phyloP scores from a whole-genome alignment of 2,888 invertebrate genomes.

The Mythimna impura region DNA sequence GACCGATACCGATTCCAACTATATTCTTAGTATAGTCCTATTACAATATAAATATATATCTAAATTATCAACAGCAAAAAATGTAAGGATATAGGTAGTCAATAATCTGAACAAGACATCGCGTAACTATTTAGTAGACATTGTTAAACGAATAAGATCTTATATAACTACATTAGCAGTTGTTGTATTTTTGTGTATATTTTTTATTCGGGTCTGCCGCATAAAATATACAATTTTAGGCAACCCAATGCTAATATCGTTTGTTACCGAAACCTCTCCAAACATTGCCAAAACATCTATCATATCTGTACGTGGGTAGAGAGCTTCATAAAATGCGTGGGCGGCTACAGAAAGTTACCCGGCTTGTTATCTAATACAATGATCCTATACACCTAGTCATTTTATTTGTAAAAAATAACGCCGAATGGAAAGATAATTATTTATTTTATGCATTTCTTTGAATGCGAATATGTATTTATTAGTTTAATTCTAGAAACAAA shows the following conservation, averaged over 20 bases:
- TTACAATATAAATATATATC: no score
- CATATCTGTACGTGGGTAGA: conserved; percentile 41
- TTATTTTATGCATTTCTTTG: no score
- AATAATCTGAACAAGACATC: no score
- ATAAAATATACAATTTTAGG: conserved; percentile 35
- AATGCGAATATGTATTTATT: no score
- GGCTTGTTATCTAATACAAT: conserved; percentile 25
- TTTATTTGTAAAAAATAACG: conserved; percentile 8
- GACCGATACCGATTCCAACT: no score
- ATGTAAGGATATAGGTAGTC: no score
- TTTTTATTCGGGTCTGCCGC: conserved; percentile 24
- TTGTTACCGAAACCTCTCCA: conserved; percentile 41
- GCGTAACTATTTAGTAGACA: neutral
- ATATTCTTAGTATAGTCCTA: no score
- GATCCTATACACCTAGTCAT: conserved; percentile 18
- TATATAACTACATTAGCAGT: conserved; percentile 2
- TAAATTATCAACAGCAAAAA: no score
- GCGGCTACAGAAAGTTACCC: conserved; percentile 30
- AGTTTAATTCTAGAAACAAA: no score
- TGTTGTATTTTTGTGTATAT: conserved; percentile 1
- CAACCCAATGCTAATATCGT: conserved; percentile 25
- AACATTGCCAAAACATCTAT: conserved; percentile 48
- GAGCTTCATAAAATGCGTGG: conserved; percentile 38
- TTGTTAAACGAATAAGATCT: conserved; percentile 2
- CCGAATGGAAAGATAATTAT: neutral